Evolutionary conservation across 1,140 invertebrate species (phyloP).

Genomic region (Asobara japonica): DNA sequence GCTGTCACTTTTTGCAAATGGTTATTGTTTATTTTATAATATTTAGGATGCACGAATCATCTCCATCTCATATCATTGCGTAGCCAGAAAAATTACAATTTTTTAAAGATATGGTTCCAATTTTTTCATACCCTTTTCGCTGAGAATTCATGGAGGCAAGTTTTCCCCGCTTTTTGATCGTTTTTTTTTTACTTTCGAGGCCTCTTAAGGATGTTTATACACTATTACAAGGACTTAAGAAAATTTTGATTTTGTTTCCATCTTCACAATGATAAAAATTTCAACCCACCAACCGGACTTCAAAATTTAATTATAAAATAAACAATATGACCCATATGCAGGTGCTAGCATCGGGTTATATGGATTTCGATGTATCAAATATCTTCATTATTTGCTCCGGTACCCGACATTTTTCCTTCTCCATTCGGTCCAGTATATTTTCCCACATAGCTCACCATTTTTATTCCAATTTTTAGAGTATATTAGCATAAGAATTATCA

Average conservation of each 20-base stretch:
- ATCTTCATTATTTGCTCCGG: not conserved
- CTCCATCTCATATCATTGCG: too few relatives aligned
- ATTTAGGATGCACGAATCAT: too few relatives aligned
- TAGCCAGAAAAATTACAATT: too few relatives aligned
- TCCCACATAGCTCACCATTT: not conserved
- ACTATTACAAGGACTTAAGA: not conserved
- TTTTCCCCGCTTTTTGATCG: too few relatives aligned
- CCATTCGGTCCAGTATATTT: not conserved
- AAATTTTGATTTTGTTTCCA: not conserved
- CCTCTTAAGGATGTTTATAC: not conserved
- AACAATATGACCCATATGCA: not conserved
- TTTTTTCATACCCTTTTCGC: too few relatives aligned
- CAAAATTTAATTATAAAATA: not conserved
- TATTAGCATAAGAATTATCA: not conserved
- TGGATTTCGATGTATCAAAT: not conserved
- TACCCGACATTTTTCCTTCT: not conserved
- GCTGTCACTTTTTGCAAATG: too few relatives aligned
- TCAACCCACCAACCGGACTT: not conserved
- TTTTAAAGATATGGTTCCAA: too few relatives aligned
- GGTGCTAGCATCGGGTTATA: not conserved
- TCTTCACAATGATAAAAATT: not conserved
- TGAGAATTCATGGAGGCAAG: too few relatives aligned
- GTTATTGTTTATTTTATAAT: too few relatives aligned
- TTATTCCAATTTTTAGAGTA: not conserved
- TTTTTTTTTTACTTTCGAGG: too few relatives aligned